phyloP scores from a whole-genome alignment of 2,797 vertebrate genomes.

The Peromyscus aztecus region DNA sequence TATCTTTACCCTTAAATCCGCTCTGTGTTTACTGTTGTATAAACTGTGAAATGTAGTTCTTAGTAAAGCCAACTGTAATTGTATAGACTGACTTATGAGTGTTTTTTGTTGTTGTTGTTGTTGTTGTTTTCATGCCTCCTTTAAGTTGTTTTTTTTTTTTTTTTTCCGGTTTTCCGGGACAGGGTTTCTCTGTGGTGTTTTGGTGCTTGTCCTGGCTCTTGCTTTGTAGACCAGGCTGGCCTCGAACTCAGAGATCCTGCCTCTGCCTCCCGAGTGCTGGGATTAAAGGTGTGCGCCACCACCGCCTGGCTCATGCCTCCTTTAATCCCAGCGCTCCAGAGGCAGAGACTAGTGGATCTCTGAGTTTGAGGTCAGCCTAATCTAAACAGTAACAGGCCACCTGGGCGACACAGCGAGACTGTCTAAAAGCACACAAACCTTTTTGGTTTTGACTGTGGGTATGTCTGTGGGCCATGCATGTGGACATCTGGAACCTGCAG shows the following conservation, averaged over 20 bases:
- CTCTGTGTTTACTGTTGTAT: background rate
- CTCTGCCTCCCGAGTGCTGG: too few species aligned
- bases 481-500: background rate
- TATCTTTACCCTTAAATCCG: constrained; percentile 11
- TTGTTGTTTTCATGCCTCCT: too few species aligned
- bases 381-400: background rate
- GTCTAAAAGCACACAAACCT: background rate
- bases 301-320: too few species aligned
- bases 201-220: too few species aligned
- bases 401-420: too few species aligned
- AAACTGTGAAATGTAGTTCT: background rate
- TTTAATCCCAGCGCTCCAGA: background rate
- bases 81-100: background rate
- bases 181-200: too few species aligned
- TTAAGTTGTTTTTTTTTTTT: too few species aligned
- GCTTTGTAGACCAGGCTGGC: too few species aligned
- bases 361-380: background rate
- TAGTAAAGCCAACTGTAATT: background rate
- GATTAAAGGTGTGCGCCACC: too few species aligned
- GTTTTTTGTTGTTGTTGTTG: too few species aligned
- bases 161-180: too few species aligned
- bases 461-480: background rate
- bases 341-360: background rate
- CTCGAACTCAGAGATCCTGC: too few species aligned
- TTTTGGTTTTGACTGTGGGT: background rate